Percentiles rank a stretch among this genome's conserved stretches.
Evolutionary conservation across 2,113 vertebrate genomes (phyloP).

Genomic region (Gallinago jamesoni): DNA sequence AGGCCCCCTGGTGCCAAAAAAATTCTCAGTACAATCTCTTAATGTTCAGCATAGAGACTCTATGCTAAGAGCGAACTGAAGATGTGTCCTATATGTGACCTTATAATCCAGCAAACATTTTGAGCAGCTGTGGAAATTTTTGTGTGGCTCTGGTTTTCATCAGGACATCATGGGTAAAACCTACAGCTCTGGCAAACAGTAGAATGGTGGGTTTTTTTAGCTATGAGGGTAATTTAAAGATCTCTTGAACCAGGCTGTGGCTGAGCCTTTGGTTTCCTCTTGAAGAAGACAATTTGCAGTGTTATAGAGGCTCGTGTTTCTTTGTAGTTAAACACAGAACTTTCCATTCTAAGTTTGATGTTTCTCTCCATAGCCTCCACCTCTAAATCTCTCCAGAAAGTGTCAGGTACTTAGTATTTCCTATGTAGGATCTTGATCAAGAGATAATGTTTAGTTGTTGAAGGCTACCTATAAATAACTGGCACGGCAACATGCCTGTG

Average conservation of each 20-base stretch:
- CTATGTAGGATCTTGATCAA: not conserved
- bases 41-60: not conserved
- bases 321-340: conserved; percentile 1
- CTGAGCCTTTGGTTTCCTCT: conserved; percentile 10
- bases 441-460: not conserved
- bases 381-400: not conserved
- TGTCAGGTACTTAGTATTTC: not conserved
- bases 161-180: not conserved
- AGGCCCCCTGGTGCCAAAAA: not conserved
- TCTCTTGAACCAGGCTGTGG: not conserved
- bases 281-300: not conserved
- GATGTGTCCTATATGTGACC: not conserved
- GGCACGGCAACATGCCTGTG: not conserved
- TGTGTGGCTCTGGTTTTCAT: conserved; percentile 13
- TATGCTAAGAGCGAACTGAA: not conserved
- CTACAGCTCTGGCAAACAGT: not conserved
- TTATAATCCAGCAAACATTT: not conserved
- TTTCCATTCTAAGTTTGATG: not conserved
- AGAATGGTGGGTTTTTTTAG: not conserved
- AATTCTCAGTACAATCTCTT: not conserved
- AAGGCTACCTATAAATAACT: not conserved
- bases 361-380: not conserved
- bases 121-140: conserved; percentile 28
- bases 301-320: not conserved
- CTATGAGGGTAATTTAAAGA: not conserved